Conservation (phyloP, 2,113 vertebrate species). For the Cryptoleucopteryx plumbea region DNA sequence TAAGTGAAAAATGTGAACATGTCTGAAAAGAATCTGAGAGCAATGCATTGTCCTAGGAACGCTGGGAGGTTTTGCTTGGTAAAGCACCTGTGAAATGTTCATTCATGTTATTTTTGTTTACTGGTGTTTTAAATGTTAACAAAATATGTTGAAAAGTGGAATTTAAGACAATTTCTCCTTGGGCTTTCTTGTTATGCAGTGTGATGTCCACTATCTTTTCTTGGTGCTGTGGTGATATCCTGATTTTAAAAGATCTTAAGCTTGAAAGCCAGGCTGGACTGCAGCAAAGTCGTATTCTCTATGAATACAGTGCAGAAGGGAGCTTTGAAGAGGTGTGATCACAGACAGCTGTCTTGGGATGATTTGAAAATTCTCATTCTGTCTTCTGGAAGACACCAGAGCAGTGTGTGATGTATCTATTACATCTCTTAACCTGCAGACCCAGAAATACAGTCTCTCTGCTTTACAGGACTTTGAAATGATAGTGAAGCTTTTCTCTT, state of each 20-base stretch:
- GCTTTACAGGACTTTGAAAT: not conserved
- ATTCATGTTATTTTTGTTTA: not conserved
- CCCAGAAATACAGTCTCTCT: not conserved
- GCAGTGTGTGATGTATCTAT: not conserved
- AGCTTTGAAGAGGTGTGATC: not conserved
- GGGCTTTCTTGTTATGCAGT: not conserved
- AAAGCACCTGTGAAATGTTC: not conserved
- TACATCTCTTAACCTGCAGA: not conserved
- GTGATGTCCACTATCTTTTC: not conserved
- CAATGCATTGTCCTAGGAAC: not conserved
- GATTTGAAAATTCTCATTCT: not conserved
- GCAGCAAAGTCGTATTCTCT: not conserved
- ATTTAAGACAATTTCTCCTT: not conserved
- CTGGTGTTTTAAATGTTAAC: not conserved
- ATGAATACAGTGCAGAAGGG: not conserved
- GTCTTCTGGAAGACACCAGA: not conserved
- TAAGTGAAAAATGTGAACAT: not conserved
- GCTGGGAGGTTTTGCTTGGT: not conserved
- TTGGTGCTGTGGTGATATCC: not conserved
- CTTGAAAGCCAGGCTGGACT: not conserved
- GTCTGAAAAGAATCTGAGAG: not conserved
- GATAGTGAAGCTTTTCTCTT: not conserved
- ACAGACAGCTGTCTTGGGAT: not conserved
- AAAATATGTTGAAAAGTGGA: not conserved
- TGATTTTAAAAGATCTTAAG: not conserved